phyloP scores from a whole-genome alignment of 2,797 vertebrate species.

The Pseudochromis fuscus region DNA sequence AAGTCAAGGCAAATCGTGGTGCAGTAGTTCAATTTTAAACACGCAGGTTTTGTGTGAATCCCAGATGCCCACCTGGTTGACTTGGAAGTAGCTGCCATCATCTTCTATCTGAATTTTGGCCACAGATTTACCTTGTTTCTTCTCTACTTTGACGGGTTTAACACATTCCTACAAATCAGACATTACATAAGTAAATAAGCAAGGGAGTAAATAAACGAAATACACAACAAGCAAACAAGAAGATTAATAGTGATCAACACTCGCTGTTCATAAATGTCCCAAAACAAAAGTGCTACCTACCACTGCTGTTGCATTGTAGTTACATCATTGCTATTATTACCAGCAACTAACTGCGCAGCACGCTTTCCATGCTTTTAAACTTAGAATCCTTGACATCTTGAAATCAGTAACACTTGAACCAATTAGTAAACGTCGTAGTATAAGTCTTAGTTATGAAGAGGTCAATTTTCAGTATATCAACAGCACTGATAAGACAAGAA shows the following conservation, averaged over 20 bases:
- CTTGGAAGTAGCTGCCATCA: constrained; percentile 94
- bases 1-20: neutral
- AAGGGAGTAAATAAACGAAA: neutral
- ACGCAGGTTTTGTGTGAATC: neutral
- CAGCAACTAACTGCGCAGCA: constrained; percentile 25
- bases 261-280: neutral
- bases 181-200: neutral
- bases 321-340: constrained; percentile 44
- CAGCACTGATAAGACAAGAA: neutral
- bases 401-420: fast-evolving
- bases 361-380: neutral
- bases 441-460: fast-evolving
- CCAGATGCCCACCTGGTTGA: constrained; percentile 84
- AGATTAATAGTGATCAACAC: too few relatives aligned
- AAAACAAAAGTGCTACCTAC: neutral
- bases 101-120: constrained; percentile 95
- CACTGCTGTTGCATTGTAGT: neutral
- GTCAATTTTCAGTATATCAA: too few relatives aligned
- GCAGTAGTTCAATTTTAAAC: neutral
- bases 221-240: neutral
- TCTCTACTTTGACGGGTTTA: constrained; percentile 93
- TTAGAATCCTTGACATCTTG: neutral
- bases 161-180: constrained; percentile 89
- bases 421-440: neutral
- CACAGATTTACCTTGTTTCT: constrained; percentile 86